Percentiles rank a stretch among this genome's conserved stretches.
These are phyloP conservation scores for Tachypleus tridentatus DNA, from an alignment of 1,140 invertebrate genomes.

Conservation along the genomic window DNA sequence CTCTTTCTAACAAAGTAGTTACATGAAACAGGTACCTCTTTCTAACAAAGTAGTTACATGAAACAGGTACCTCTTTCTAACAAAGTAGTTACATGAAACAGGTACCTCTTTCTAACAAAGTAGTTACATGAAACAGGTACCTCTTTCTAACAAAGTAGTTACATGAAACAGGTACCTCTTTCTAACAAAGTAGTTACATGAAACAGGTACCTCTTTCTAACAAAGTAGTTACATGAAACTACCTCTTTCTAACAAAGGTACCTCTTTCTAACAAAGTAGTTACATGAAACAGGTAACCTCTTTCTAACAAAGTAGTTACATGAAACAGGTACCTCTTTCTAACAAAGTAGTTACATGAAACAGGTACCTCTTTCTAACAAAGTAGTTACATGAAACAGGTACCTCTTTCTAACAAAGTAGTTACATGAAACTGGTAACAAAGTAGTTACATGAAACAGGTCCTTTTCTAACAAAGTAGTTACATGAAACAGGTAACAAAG, in stretches of 20 bases:
- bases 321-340: conserved; percentile 37
- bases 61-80: conserved; percentile 39
- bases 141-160: conserved; percentile 38
- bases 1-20: conserved; percentile 38
- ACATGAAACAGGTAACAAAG: conserved; percentile 13
- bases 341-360: conserved; percentile 9
- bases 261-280: conserved; percentile 38
- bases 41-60: conserved; percentile 7
- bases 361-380: conserved; percentile 39
- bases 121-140: conserved; percentile 11
- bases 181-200: conserved; percentile 7
- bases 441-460: conserved; percentile 9
- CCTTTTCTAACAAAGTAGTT: background rate
- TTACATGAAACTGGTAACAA: conserved; percentile 10
- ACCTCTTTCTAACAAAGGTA: too few species aligned
- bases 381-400: conserved; percentile 9
- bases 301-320: conserved; percentile 7
- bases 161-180: conserved; percentile 36
- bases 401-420: conserved; percentile 38
- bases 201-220: conserved; percentile 39
- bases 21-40: conserved; percentile 36
- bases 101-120: conserved; percentile 38
- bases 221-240: conserved; percentile 8
- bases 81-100: conserved; percentile 8
- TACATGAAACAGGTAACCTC: conserved; percentile 35